Evolutionary conservation across 2,888 invertebrate species (phyloP), one percentile per base, ranked within the genome.

Genomic region (Drosophila cognata): DNA sequence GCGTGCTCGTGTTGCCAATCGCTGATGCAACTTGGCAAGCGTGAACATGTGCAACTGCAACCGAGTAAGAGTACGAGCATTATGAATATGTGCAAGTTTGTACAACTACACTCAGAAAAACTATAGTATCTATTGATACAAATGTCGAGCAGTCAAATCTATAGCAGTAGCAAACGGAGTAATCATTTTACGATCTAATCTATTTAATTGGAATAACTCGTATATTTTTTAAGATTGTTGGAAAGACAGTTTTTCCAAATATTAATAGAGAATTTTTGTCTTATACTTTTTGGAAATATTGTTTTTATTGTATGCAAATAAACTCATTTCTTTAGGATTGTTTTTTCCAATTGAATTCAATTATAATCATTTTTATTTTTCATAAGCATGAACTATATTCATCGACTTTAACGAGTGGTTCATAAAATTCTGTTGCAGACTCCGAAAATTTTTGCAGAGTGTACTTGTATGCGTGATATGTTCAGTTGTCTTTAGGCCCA

Each of bases 1-100:
- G 88, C 90, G 90, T 90, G 89, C 90, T 88, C 84, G 72, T 74
- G 60, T 77, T 56, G 59, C 63, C 65, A 65, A 63, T 63, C 51
- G 58, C 28, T 25, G 48, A 35, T 58, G 50, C 62, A 62, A 62
- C 59, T 52, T 55, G 66, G 69, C 64, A 62, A 56, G 64, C 61
- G 63, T 56, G 65, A 68, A 69, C 69, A 81, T 86, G 77, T 74
- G 71, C 80, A 75, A 74, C 67, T 74, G 80, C 79, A 68, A 73
- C 60, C 65, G 59, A 71, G 53, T 69, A 61, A 46, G 33, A 51
- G 56, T 71, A 69, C 11, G 38, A 55, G 62, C 62, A 71, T 43
- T 57, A 57, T 57, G 57, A 57, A 57, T 57, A 43, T 43, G n/a
- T 4, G 2, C 18, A 50, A 28, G 28, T 28, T 13, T 36, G 25